Evolutionary conservation across 2,797 vertebrate species (phyloP), one percentile per base, ranked within the genome.

Genomic region (Lepilemur septentrionalis): DNA sequence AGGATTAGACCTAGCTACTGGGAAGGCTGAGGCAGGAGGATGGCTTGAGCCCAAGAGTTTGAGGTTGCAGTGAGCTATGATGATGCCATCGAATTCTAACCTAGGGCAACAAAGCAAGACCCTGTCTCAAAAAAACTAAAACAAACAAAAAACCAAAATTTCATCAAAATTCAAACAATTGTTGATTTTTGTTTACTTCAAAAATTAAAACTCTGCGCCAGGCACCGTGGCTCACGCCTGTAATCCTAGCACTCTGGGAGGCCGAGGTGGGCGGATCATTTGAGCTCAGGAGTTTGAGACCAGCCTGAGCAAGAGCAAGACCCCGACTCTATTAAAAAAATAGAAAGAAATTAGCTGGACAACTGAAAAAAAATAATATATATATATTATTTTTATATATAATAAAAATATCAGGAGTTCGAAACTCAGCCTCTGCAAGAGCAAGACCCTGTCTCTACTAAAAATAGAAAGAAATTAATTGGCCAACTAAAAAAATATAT

Each of bases 141-240:
- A 65, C 61, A 65, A 65, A n/a, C 9, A 57, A 57, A 59, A 95
- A 94, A 67, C 55, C 23, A 2, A 38, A 79, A 79, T 38, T 79
- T 93, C 38, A 85, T 80, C 28, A 93, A 91, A 52, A 88, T 57
- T 82, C 50, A 94, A 93, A 92, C 4, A 87, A 93, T 55, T 35
- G 88, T 8, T 59, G 18, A 52, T 72, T 88, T 91, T 88, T 65
- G 12, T 43, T 93, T 88, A 90, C 61, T 87, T 81, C 18, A 78
- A 91, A 94, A 78, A 90, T n/a, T 95, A 90, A 81, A 94, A 93
- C 18, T 92, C n/a, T n/a, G n/a, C n/a, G n/a, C n/a, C n/a, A n/a
- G n/a, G n/a, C n/a, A n/a, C n/a, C n/a, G n/a, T n/a, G n/a, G n/a
- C n/a, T n/a, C n/a, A n/a, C n/a, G n/a, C n/a, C n/a, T n/a, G n/a